Conservation (phyloP, 2,797 vertebrate species). For the Gymnoscopelus braueri region DNA sequence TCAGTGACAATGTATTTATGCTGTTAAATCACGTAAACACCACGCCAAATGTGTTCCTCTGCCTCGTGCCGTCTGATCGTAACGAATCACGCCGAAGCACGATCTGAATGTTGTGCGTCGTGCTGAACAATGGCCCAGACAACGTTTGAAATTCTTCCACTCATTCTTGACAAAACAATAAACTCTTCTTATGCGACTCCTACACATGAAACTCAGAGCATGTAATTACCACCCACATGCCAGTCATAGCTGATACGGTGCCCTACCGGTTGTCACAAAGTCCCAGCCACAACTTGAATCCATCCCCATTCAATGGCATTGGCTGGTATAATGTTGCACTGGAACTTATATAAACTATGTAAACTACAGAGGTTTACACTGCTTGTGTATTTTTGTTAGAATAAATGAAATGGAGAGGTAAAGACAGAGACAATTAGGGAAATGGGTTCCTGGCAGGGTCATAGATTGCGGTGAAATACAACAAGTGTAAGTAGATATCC, state of each 20-base stretch:
- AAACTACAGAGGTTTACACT: not conserved
- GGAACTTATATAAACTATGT: not conserved
- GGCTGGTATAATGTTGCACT: too few species aligned
- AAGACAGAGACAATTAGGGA: not conserved
- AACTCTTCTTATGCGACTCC: constrained; percentile 21
- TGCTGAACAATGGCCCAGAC: constrained; percentile 5
- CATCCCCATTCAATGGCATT: not conserved
- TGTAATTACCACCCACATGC: constrained; percentile 40
- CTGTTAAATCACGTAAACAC: too few species aligned
- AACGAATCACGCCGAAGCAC: too few species aligned
- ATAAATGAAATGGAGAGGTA: not conserved
- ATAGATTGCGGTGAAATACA: not conserved
- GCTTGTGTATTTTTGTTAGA: not conserved
- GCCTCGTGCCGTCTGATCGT: too few species aligned
- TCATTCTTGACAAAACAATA: too few species aligned
- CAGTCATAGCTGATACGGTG: constrained; percentile 12
- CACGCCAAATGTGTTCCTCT: too few species aligned
- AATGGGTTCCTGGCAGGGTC: not conserved
- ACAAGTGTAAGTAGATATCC: not conserved
- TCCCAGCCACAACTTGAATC: not conserved
- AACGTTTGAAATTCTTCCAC: not conserved
- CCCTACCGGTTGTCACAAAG: constrained; percentile 22
- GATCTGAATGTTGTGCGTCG: too few species aligned
- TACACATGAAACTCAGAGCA: constrained; percentile 19
- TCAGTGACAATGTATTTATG: too few species aligned